phyloP scores from a whole-genome alignment of 23 tunicate genomes.

The Aplidium turbinatum region DNA sequence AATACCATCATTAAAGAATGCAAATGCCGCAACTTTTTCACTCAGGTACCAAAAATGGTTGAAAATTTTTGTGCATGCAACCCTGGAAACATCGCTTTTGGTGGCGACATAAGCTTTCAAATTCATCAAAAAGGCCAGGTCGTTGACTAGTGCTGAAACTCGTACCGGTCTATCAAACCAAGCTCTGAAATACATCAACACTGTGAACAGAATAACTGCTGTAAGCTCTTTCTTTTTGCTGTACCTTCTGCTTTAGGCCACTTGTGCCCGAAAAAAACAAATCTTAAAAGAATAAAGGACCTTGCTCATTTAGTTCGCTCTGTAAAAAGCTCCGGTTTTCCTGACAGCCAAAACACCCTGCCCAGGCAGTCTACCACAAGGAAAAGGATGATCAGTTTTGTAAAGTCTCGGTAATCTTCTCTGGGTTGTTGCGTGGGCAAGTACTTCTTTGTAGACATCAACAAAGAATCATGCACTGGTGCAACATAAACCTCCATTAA shows the following conservation, averaged over 20 bases:
- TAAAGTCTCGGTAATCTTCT: slow-evolving; percentile 20
- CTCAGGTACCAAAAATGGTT: slow-evolving; percentile 17
- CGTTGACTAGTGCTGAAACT: slow-evolving; percentile 1
- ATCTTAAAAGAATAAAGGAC: too few species aligned
- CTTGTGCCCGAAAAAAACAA: neutral
- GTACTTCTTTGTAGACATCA: slow-evolving; percentile 13
- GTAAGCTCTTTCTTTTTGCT: neutral
- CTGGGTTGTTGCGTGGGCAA: slow-evolving; percentile 18
- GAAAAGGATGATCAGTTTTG: slow-evolving; percentile 15
- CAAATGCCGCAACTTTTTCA: slow-evolving; percentile 8
- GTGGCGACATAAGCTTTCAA: neutral
- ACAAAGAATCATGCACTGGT: slow-evolving; percentile 19
- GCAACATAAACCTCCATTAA: slow-evolving; percentile 4
- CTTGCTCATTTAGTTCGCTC: neutral
- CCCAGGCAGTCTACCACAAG: neutral
- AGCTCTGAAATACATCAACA: too few species aligned
- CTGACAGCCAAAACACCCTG: slow-evolving; percentile 6
- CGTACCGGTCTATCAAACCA: neutral
- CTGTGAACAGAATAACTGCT: neutral
- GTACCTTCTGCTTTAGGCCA: neutral
- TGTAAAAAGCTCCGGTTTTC: neutral
- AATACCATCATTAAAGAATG: neutral
- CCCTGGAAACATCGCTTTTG: slow-evolving; percentile 4
- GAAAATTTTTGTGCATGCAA: slow-evolving; percentile 4
- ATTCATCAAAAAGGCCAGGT: slow-evolving; percentile 1